Evolutionary conservation across 2,888 invertebrate species (phyloP).

Genomic region (Sesamia inferens): DNA sequence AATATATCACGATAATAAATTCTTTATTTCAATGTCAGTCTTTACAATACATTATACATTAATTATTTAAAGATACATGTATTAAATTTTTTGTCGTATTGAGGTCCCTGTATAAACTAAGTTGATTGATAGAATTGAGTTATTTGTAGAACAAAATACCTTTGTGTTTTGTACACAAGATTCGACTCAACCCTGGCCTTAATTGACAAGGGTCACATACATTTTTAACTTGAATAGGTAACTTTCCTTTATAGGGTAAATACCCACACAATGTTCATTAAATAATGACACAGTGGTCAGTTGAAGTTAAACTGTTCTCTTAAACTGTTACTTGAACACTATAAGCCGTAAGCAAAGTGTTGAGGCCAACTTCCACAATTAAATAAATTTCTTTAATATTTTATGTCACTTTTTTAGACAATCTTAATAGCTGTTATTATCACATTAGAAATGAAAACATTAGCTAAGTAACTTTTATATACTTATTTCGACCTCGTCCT

Average conservation of each 20-base stretch:
- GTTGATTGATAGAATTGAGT: conserved; percentile 8
- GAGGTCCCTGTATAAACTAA: not conserved
- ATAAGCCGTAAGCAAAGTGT: not conserved
- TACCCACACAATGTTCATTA: not conserved
- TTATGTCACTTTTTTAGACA: too few species aligned
- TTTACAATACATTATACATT: too few species aligned
- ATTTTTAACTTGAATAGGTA: conserved; percentile 25
- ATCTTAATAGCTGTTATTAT: not conserved
- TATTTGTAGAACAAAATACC: not conserved
- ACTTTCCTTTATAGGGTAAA: not conserved
- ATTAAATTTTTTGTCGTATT: not conserved
- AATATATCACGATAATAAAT: too few species aligned
- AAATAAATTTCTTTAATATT: not conserved
- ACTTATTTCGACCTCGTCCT: not conserved
- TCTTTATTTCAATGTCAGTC: too few species aligned
- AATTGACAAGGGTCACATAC: conserved; percentile 10
- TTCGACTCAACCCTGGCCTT: conserved; percentile 16
- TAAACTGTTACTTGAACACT: too few species aligned
- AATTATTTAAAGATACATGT: too few species aligned
- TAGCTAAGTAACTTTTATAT: not conserved
- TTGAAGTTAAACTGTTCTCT: not conserved
- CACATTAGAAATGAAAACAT: not conserved
- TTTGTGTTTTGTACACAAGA: conserved; percentile 14
- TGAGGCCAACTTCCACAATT: not conserved
- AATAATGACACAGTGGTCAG: not conserved